Conservation (phyloP, 2,888 invertebrate genomes). For the Strigamia transsilvanica region DNA sequence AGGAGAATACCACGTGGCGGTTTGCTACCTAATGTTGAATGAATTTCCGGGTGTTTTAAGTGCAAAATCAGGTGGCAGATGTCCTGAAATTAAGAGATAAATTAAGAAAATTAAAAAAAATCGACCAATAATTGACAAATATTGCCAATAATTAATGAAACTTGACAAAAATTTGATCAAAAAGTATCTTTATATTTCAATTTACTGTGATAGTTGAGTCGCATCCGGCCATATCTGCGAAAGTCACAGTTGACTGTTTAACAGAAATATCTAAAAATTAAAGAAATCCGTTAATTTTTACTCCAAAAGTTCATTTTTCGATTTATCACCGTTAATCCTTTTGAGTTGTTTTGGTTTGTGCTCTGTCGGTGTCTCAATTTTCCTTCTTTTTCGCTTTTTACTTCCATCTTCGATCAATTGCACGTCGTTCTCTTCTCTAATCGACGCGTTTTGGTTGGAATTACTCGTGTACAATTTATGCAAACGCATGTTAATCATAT, state of each 20-base stretch:
- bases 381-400: neutral
- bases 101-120: no score
- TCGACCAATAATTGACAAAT: no score
- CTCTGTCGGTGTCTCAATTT: neutral
- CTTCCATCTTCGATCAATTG: neutral
- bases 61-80: neutral
- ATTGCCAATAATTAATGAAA: no score
- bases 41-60: neutral
- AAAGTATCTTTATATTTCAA: no score
- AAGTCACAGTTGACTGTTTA: neutral
- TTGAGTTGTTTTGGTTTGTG: neutral
- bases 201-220: no score
- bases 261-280: no score
- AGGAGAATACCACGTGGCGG: constrained; percentile 90
- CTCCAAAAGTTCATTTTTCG: neutral
- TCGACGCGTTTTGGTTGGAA: neutral
- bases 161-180: no score
- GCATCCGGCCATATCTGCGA: no score
- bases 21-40: constrained; percentile 74
- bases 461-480: neutral
- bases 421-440: neutral
- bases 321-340: neutral
- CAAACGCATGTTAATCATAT: neutral
- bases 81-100: no score
- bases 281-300: no score